Evolutionary conservation across 1,140 invertebrate species (phyloP).

Genomic region (Kradibia gibbosae): DNA sequence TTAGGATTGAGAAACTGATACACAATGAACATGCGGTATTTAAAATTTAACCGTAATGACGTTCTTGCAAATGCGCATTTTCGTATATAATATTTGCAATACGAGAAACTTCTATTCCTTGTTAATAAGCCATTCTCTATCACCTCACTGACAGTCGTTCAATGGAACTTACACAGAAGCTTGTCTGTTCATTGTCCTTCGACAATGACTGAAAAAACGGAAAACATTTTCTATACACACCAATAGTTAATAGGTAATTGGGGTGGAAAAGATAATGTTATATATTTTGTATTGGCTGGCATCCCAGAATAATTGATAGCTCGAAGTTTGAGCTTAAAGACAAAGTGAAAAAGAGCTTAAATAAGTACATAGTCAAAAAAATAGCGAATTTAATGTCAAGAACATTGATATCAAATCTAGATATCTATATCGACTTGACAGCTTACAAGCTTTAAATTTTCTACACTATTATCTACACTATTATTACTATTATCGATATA

Average conservation of each 20-base stretch:
- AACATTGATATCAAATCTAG: no score
- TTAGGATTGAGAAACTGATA: constrained; percentile 11
- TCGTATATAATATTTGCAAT: constrained; percentile 33
- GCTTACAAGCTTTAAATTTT: no score
- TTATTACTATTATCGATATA: no score
- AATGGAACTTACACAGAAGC: constrained; percentile 42
- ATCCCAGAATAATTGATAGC: constrained; percentile 21
- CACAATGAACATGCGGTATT: constrained; percentile 33
- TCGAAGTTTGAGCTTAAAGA: not conserved
- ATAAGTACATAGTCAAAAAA: not conserved
- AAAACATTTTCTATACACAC: not conserved
- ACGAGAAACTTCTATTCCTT: constrained; percentile 31
- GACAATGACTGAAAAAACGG: not conserved
- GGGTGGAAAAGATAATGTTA: not conserved
- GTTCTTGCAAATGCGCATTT: not conserved
- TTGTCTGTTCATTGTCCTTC: constrained; percentile 1
- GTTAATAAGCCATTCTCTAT: constrained; percentile 39
- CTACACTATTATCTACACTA: no score
- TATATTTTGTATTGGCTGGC: not conserved
- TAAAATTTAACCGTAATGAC: constrained; percentile 38
- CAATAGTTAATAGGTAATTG: constrained; percentile 29
- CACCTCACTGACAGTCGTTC: constrained; percentile 14
- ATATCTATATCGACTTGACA: no score
- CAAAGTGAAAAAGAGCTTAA: not conserved
- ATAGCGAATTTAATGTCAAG: no score